A percentile compares a stretch with the other conserved stretches of the same genome.
Evolutionary conservation across 2,113 vertebrate species (phyloP).

Genomic region (Corydoras maculifer): DNA sequence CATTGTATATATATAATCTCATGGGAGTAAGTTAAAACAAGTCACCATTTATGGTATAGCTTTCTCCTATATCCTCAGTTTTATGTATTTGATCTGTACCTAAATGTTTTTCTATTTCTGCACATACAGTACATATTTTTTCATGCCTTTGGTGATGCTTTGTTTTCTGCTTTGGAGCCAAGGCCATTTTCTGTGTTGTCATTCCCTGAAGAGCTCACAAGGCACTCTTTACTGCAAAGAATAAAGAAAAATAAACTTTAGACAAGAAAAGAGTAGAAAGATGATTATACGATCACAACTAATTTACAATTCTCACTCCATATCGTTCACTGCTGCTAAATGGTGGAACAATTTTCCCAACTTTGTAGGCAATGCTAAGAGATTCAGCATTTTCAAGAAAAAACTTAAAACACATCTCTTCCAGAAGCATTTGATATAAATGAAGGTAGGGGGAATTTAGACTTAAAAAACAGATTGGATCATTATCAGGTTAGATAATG

Average conservation of each 20-base stretch:
- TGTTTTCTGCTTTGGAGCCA: constrained; percentile 87
- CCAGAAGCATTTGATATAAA: too few species aligned
- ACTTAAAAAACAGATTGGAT: too few species aligned
- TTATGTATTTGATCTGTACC: constrained; percentile 21
- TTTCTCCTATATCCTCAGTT: constrained; percentile 36
- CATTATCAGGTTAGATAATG: too few species aligned
- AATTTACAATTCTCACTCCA: too few species aligned
- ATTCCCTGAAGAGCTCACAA: constrained; percentile 89
- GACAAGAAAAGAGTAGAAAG: not conserved
- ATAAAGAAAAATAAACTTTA: constrained; percentile 4
- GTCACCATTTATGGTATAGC: constrained; percentile 44
- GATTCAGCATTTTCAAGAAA: too few species aligned
- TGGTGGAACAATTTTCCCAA: too few species aligned
- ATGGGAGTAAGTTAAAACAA: constrained; percentile 60
- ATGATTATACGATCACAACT: too few species aligned
- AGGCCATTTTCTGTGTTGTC: constrained; percentile 94
- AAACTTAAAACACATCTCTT: too few species aligned
- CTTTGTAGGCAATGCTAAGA: too few species aligned
- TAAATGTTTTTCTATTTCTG: constrained; percentile 21
- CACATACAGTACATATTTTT: constrained; percentile 18
- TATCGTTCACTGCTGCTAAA: too few species aligned
- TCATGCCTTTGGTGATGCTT: constrained; percentile 87
- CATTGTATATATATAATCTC: constrained; percentile 41
- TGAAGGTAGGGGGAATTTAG: too few species aligned
- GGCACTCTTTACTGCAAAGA: constrained; percentile 82